phyloP scores from a whole-genome alignment of 1,140 invertebrate genomes.

The Lordiphosa stackelbergi region DNA sequence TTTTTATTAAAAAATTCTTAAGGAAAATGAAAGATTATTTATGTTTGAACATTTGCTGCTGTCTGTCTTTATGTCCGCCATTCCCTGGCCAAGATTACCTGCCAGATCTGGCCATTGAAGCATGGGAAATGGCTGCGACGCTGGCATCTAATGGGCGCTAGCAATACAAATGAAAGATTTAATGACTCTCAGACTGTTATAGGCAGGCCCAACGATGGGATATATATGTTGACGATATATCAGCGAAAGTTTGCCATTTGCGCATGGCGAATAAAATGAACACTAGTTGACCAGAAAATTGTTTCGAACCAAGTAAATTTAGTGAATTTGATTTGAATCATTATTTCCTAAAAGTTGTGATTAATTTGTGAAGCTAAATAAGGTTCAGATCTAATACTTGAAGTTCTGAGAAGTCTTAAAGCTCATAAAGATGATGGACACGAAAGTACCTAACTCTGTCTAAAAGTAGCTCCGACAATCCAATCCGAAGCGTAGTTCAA shows the following conservation, averaged over 20 bases:
- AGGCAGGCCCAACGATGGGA: slow-evolving; percentile 27
- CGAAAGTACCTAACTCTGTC: no score
- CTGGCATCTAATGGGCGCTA: slow-evolving; percentile 67
- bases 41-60: slow-evolving; percentile 73
- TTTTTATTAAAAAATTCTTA: slow-evolving; percentile 28
- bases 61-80: slow-evolving; percentile 46
- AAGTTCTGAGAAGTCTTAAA: no score
- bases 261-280: slow-evolving; percentile 25
- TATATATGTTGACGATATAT: slow-evolving; percentile 55
- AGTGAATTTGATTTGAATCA: no score
- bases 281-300: slow-evolving; percentile 25
- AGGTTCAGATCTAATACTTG: no score
- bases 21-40: slow-evolving; percentile 60
- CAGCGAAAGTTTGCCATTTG: slow-evolving; percentile 54
- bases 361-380: no score
- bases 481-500: no score
- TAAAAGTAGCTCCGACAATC: no score
- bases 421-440: no score
- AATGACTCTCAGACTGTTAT: slow-evolving; percentile 58
- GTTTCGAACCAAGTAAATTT: neutral
- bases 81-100: slow-evolving; percentile 32
- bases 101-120: slow-evolving; percentile 63
- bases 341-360: no score
- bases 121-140: slow-evolving; percentile 45
- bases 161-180: slow-evolving; percentile 74